phyloP scores from a whole-genome alignment of 2,113 vertebrate species.

The Acrocephalus arundinaceus region DNA sequence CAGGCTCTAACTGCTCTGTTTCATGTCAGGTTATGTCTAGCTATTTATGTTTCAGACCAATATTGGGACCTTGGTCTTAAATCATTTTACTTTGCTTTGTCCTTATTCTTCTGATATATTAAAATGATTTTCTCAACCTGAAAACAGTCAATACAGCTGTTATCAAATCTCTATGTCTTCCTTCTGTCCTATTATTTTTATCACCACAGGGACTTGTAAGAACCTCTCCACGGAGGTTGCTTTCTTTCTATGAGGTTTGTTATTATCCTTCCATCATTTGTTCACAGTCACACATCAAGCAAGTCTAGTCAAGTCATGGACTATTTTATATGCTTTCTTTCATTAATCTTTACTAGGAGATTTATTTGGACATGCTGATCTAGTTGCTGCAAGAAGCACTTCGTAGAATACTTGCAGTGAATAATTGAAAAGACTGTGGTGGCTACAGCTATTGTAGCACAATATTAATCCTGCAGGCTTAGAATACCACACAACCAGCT shows the following conservation, averaged over 20 bases:
- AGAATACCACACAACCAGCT: neutral
- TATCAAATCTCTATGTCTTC: neutral
- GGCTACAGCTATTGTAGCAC: neutral
- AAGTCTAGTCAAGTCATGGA: neutral
- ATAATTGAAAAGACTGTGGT: neutral
- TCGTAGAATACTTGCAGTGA: neutral
- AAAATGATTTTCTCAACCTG: neutral
- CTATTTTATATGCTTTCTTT: neutral
- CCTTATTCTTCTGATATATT: neutral
- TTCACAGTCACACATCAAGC: neutral
- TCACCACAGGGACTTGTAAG: neutral
- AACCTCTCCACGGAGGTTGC: neutral
- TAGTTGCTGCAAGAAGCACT: neutral
- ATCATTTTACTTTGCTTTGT: neutral
- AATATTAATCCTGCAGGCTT: neutral
- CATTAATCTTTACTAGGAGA: neutral
- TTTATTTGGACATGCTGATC: neutral
- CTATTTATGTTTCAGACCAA: neutral
- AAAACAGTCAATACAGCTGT: neutral
- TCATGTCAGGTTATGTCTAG: neutral
- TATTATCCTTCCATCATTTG: neutral
- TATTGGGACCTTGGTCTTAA: neutral
- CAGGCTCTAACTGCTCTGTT: neutral
- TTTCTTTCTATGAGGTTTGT: neutral
- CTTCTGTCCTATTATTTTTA: neutral